Conservation (phyloP, 1,140 invertebrate species). For the Cotesia glomerata region DNA sequence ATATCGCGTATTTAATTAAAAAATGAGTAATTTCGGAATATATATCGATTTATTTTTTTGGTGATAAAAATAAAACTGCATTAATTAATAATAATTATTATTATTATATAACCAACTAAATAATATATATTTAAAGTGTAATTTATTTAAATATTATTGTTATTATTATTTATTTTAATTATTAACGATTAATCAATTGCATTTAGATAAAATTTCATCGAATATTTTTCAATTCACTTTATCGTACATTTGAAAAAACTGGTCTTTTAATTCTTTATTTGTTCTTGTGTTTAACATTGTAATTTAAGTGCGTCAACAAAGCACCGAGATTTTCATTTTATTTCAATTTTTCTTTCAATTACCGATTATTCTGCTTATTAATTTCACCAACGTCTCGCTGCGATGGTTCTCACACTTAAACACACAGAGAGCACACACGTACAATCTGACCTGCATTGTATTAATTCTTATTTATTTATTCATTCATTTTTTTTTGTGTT, state of each 20-base stretch:
- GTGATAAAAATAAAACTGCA: no score
- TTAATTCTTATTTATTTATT: constrained; percentile 27
- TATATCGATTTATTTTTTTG: no score
- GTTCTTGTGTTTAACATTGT: background rate
- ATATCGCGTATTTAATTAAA: no score
- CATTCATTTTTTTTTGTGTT: constrained; percentile 17
- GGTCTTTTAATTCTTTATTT: background rate
- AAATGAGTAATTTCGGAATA: no score
- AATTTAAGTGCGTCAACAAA: background rate
- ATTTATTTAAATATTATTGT: background rate
- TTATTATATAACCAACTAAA: no score
- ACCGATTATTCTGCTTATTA: background rate
- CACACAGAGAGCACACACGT: constrained; percentile 47
- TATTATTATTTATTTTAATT: background rate
- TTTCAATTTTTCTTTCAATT: background rate
- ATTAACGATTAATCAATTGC: background rate
- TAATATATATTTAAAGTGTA: no score
- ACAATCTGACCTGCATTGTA: constrained; percentile 54
- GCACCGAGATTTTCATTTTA: background rate
- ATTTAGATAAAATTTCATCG: background rate
- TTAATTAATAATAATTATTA: no score
- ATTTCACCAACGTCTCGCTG: background rate
- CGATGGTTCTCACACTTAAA: background rate
- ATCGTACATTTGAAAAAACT: background rate
- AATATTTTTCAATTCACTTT: constrained; percentile 1